Percentiles rank a stretch among this genome's conserved stretches.
These are phyloP conservation scores for Epinotia demarniana DNA, from an alignment of 2,888 invertebrate species.

Conservation along the genomic window DNA sequence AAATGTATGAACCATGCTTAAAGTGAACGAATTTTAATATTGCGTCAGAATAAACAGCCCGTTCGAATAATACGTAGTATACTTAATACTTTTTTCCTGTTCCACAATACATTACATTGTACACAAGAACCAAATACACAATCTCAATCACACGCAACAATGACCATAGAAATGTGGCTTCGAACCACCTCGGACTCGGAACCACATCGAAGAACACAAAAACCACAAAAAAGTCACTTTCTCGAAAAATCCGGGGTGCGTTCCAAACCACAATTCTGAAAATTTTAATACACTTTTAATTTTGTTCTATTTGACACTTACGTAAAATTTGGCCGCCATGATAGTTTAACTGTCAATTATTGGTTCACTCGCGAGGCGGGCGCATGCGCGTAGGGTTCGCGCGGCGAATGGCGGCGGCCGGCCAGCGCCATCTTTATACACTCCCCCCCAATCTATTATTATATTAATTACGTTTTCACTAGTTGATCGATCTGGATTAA, in stretches of 20 bases:
- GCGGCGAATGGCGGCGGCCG: constrained; percentile 76
- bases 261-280: constrained; percentile 67
- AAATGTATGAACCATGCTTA: background rate
- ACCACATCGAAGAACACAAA: constrained; percentile 48
- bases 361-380: constrained; percentile 74
- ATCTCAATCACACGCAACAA: constrained; percentile 64
- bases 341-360: constrained; percentile 74
- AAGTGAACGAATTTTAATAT: background rate
- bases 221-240: constrained; percentile 47
- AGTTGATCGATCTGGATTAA: constrained; percentile 72
- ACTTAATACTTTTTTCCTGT: constrained; percentile 33
- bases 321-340: constrained; percentile 82
- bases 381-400: constrained; percentile 75
- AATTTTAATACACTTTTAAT: constrained; percentile 61
- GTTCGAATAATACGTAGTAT: constrained; percentile 2
- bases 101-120: constrained; percentile 46
- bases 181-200: constrained; percentile 69
- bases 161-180: constrained; percentile 74
- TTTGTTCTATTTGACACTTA: constrained; percentile 78
- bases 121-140: constrained; percentile 43
- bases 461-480: constrained; percentile 83
- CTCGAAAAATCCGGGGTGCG: constrained; percentile 64
- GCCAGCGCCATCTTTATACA: constrained; percentile 69
- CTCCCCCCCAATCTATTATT: constrained; percentile 79
- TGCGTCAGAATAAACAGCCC: constrained; percentile 15